Percentiles rank a stretch among this genome's conserved stretches.
Evolutionary conservation across 2,113 vertebrate species (phyloP).

Genomic region (Butorides virescens): DNA sequence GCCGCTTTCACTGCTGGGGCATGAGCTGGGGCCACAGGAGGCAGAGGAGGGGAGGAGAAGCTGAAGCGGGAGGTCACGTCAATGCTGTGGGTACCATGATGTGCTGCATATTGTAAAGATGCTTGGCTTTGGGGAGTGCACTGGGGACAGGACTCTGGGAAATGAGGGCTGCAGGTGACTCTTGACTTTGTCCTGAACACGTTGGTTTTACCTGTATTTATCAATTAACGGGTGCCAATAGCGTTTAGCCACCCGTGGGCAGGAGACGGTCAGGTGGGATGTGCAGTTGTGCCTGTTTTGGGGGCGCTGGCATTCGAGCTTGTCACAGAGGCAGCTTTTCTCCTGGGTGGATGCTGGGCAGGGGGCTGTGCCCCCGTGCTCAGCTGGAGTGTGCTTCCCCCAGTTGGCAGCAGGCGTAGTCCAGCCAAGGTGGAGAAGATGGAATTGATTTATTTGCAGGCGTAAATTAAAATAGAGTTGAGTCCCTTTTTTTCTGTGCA

Average conservation of each 20-base stretch:
- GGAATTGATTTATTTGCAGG: not conserved
- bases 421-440: not conserved
- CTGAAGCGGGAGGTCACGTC: not conserved
- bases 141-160: not conserved
- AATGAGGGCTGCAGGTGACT: not conserved
- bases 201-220: not conserved
- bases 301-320: not conserved
- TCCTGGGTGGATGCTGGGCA: not conserved
- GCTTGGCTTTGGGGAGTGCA: not conserved
- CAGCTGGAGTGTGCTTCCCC: not conserved
- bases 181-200: not conserved
- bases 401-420: not conserved
- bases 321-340: not conserved
- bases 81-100: accelerated
- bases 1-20: accelerated
- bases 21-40: not conserved
- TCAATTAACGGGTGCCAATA: accelerated
- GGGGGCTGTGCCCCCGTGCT: not conserved
- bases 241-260: not conserved
- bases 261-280: not conserved
- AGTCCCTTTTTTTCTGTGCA: not conserved
- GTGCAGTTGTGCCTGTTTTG: accelerated
- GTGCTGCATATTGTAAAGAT: not conserved
- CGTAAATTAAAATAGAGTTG: not conserved
- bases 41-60: not conserved